Percentiles rank a stretch among this genome's conserved stretches.
phyloP scores from a whole-genome alignment of 1,140 invertebrate species.

The Drosophila baimaii region DNA sequence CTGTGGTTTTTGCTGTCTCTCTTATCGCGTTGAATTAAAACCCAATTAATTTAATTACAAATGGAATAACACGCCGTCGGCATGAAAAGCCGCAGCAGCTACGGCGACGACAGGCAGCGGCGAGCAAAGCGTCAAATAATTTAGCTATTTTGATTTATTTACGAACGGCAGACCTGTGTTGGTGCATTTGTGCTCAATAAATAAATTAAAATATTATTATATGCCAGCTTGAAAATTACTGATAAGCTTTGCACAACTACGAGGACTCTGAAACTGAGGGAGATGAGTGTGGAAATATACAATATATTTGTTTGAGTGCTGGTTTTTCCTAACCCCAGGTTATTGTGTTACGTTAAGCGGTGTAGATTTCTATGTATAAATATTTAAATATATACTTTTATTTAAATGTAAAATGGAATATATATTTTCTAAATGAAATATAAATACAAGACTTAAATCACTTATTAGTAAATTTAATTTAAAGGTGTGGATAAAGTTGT shows the following conservation, averaged over 20 bases:
- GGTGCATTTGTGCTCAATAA: constrained; percentile 59
- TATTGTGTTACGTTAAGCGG: too few relatives aligned
- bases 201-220: constrained; percentile 79
- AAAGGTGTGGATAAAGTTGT: too few relatives aligned
- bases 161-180: constrained; percentile 28
- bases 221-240: constrained; percentile 56
- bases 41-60: constrained; percentile 84
- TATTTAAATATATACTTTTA: too few relatives aligned
- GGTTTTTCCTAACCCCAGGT: not conserved
- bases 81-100: constrained; percentile 17
- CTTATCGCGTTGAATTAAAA: constrained; percentile 83
- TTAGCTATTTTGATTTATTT: constrained; percentile 76
- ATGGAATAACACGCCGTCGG: constrained; percentile 76
- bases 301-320: constrained; percentile 17
- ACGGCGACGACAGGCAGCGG: not conserved
- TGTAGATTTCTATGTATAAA: too few relatives aligned
- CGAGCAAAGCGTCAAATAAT: constrained; percentile 60
- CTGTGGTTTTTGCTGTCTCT: not conserved
- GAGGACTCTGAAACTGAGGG: constrained; percentile 4
- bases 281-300: not conserved
- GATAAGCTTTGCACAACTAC: constrained; percentile 54
- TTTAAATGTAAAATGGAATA: not conserved
- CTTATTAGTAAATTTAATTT: too few relatives aligned
- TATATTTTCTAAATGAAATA: not conserved
- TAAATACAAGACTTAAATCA: not conserved